phyloP scores from a whole-genome alignment of 2,113 vertebrate species.

The Pelusios castaneus region DNA sequence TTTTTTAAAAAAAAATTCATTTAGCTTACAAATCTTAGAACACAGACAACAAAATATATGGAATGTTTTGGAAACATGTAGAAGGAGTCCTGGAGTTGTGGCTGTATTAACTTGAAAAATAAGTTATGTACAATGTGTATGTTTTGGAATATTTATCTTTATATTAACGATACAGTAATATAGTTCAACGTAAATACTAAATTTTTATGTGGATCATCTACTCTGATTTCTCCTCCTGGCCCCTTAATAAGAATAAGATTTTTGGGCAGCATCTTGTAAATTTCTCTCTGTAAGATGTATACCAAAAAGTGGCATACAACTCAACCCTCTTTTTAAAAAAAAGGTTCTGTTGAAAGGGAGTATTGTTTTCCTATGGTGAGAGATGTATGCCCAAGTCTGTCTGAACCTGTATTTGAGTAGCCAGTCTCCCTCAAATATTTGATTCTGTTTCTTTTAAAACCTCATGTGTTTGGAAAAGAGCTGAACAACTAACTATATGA shows the following conservation, averaged over 20 bases:
- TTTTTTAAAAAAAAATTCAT: neutral
- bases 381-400: neutral
- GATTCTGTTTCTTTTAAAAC: neutral
- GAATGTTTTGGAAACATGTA: neutral
- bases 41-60: neutral
- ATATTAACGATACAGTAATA: neutral
- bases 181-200: neutral
- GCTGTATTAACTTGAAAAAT: neutral
- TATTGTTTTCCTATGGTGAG: rapidly evolving
- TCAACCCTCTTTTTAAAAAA: neutral
- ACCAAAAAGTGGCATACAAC: neutral
- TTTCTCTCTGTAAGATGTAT: neutral
- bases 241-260: neutral
- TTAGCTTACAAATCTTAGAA: neutral
- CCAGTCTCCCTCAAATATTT: neutral
- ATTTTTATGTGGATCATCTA: neutral
- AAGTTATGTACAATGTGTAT: neutral
- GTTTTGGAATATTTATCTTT: neutral
- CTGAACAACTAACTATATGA: neutral
- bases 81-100: neutral
- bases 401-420: neutral
- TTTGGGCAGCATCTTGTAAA: neutral
- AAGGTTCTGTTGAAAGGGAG: neutral
- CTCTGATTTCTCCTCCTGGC: neutral
- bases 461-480: neutral